Percentiles rank a stretch among this genome's conserved stretches.
phyloP scores from a whole-genome alignment of 2,113 vertebrate species.

The Saccopteryx leptura region DNA sequence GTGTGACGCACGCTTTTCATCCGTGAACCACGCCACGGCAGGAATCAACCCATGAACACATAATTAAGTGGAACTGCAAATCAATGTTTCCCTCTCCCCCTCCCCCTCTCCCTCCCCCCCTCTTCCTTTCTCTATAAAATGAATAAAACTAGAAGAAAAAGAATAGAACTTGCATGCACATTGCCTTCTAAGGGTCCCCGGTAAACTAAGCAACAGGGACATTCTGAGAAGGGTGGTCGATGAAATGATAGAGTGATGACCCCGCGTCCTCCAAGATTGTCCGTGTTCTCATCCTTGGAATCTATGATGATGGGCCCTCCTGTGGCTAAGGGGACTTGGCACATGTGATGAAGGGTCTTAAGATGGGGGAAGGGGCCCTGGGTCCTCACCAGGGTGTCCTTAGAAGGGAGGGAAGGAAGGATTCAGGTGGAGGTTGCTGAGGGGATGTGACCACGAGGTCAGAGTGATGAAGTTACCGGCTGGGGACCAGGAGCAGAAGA shows the following conservation, averaged over 20 bases:
- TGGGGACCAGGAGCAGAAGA: background rate
- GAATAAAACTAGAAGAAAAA: background rate
- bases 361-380: background rate
- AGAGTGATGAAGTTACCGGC: background rate
- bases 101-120: no score
- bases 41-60: no score
- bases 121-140: no score
- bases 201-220: background rate
- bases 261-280: no score
- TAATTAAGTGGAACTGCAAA: no score
- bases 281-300: background rate
- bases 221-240: fast-evolving
- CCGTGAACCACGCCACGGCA: no score
- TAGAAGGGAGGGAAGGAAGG: background rate
- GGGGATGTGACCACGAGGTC: no score
- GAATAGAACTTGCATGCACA: background rate
- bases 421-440: background rate
- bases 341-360: background rate
- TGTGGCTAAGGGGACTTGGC: background rate
- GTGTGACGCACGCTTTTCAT: no score
- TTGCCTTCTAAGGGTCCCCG: background rate
- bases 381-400: background rate
- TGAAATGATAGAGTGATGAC: background rate
- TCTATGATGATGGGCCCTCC: background rate
- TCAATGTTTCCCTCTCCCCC: no score